Conservation (phyloP, 2,888 invertebrate genomes). For the Cloeon dipterum region DNA sequence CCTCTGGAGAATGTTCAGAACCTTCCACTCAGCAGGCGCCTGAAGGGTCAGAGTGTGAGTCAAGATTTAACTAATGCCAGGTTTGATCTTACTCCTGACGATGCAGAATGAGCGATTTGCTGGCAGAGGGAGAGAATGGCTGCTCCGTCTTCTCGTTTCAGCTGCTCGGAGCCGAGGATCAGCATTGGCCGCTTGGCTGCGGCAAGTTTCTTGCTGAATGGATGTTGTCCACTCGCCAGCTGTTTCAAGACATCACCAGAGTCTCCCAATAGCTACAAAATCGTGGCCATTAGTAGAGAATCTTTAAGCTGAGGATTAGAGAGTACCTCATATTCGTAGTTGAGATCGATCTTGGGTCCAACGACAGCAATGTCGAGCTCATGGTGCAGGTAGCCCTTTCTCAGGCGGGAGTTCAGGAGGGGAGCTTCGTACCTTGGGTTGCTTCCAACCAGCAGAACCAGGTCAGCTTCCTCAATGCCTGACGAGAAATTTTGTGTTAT, state of each 20-base stretch:
- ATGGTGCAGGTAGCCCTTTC: slow-evolving; percentile 89
- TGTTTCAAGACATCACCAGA: slow-evolving; percentile 48
- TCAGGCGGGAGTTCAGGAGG: slow-evolving; percentile 78
- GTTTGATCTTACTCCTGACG: too few species aligned
- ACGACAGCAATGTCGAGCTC: slow-evolving; percentile 66
- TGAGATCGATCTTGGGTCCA: slow-evolving; percentile 78
- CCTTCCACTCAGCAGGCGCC: slow-evolving; percentile 35
- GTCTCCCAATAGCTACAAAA: slow-evolving; percentile 59
- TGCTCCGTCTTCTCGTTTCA: slow-evolving; percentile 55
- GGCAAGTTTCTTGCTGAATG: slow-evolving; percentile 40
- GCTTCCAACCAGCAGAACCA: slow-evolving; percentile 78
- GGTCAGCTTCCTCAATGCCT: slow-evolving; percentile 84
- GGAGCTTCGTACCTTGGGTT: slow-evolving; percentile 97
- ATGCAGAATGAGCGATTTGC: slow-evolving; percentile 28
- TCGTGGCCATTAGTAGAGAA: too few species aligned
- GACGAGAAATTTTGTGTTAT: slow-evolving; percentile 8
- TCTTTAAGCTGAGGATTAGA: too few species aligned
- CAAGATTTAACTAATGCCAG: slow-evolving; percentile 1
- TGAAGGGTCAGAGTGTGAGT: slow-evolving; percentile 10
- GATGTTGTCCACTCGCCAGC: slow-evolving; percentile 45
- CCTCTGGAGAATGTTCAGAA: slow-evolving; percentile 83
- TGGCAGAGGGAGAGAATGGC: slow-evolving; percentile 53
- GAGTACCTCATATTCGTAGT: slow-evolving; percentile 61
- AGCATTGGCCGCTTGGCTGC: slow-evolving; percentile 72
- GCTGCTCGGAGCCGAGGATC: slow-evolving; percentile 68